A percentile compares a stretch with the other conserved stretches of the same genome.
Evolutionary conservation across 2,797 vertebrate species (phyloP).

Genomic region (Eulemur albifrons): DNA sequence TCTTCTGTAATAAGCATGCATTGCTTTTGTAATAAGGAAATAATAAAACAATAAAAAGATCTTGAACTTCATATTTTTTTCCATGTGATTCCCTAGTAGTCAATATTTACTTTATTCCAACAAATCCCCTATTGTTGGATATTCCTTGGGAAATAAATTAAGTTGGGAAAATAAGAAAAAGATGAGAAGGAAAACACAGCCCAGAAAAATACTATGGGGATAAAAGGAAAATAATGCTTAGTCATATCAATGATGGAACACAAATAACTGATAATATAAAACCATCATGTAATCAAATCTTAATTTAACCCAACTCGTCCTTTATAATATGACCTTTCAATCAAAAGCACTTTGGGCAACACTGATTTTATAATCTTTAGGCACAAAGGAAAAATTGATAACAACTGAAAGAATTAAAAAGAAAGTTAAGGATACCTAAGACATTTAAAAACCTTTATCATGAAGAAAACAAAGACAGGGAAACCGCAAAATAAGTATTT

Average conservation of each 20-base stretch:
- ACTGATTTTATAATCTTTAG: background rate
- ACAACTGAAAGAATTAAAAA: background rate
- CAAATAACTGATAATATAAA: conserved; percentile 21
- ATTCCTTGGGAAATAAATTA: conserved; percentile 43
- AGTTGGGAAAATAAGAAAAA: conserved; percentile 23
- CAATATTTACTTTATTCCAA: conserved; percentile 57
- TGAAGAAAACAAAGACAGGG: background rate
- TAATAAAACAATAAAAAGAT: conserved; percentile 72
- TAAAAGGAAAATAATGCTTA: background rate
- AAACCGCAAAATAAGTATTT: background rate
- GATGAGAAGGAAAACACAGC: background rate
- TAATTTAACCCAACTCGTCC: conserved; percentile 16
- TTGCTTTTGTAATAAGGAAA: conserved; percentile 73
- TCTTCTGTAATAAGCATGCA: conserved; percentile 77
- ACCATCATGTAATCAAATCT: background rate
- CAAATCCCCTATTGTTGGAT: conserved; percentile 60
- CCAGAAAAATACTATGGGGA: background rate
- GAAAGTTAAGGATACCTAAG: background rate
- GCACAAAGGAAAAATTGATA: background rate
- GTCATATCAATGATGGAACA: background rate
- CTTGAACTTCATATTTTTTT: conserved; percentile 67
- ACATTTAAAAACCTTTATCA: background rate
- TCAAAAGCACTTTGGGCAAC: conserved; percentile 33
- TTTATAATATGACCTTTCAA: conserved; percentile 27
- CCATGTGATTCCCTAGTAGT: conserved; percentile 40